These are phyloP conservation scores for Vandiemenella viatica DNA, from an alignment of 2,888 invertebrate genomes.

Conservation along the genomic window DNA sequence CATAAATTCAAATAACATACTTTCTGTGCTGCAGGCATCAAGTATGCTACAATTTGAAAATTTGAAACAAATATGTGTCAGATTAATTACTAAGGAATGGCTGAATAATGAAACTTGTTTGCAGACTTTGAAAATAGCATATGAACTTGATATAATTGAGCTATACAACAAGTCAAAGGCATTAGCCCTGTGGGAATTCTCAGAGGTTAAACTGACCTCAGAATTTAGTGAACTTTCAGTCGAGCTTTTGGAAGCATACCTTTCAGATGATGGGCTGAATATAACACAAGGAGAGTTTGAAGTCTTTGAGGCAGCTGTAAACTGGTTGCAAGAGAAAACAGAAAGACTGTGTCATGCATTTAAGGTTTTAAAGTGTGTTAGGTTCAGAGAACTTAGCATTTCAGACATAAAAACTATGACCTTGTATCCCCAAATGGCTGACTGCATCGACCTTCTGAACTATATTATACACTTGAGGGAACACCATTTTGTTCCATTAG, in stretches of 20 bases:
- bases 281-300: conserved; percentile 13
- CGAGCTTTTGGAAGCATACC: conserved; percentile 10
- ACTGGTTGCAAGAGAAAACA: conserved; percentile 14
- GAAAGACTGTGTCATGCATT: conserved; percentile 6
- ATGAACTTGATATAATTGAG: conserved; percentile 14
- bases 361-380: conserved; percentile 12
- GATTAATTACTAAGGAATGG: conserved; percentile 13
- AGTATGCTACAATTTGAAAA: conserved; percentile 29
- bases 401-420: conserved; percentile 15
- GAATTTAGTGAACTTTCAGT: conserved; percentile 16
- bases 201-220: conserved; percentile 11
- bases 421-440: conserved; percentile 4
- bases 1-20: conserved; percentile 4
- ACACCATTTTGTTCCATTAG: too few species aligned
- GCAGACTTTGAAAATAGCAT: conserved; percentile 15
- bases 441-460: neutral
- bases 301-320: conserved; percentile 19
- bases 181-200: conserved; percentile 18
- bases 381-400: conserved; percentile 11
- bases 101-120: conserved; percentile 17
- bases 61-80: conserved; percentile 23
- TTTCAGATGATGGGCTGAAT: conserved; percentile 13
- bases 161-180: conserved; percentile 15
- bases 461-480: too few species aligned
- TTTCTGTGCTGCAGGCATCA: conserved; percentile 25